phyloP scores from a whole-genome alignment of 2,797 vertebrate genomes.

The Octomys mimax region DNA sequence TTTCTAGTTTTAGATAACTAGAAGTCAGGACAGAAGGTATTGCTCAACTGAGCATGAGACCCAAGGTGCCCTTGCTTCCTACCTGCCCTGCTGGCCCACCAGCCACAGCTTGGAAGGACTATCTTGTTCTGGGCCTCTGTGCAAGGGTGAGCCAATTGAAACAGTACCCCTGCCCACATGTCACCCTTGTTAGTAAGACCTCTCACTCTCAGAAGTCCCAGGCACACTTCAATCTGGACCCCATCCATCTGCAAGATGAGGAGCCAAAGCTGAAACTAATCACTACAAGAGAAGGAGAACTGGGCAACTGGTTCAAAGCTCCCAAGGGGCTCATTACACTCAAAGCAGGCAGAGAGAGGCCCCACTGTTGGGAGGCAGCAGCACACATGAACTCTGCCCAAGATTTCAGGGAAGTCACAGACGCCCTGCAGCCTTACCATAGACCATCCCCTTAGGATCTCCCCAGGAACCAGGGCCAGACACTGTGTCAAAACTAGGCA shows the following conservation, averaged over 20 bases:
- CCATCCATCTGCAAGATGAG: neutral
- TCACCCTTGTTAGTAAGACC: neutral
- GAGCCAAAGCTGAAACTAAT: neutral
- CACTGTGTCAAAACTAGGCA: neutral
- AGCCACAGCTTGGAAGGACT: neutral
- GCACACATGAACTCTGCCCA: neutral
- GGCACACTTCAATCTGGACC: rapidly evolving
- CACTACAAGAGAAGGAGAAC: rapidly evolving
- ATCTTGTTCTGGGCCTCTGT: too few species aligned
- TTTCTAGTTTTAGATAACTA: neutral
- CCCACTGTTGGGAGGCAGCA: rapidly evolving
- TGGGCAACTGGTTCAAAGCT: too few species aligned
- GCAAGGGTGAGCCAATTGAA: rapidly evolving
- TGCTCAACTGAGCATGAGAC: rapidly evolving
- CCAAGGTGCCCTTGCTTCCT: rapidly evolving
- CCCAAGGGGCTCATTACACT: rapidly evolving
- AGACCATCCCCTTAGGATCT: neutral
- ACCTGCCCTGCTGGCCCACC: neutral
- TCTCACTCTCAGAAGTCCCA: neutral
- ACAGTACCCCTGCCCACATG: rapidly evolving
- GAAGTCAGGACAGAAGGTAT: rapidly evolving
- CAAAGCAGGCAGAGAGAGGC: too few species aligned
- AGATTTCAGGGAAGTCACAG: neutral
- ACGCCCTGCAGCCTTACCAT: neutral
- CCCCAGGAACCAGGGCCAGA: neutral